Base-by-base conservation (phyloP, 2,888 invertebrate species). In the Dioctria rufipes region DNA sequence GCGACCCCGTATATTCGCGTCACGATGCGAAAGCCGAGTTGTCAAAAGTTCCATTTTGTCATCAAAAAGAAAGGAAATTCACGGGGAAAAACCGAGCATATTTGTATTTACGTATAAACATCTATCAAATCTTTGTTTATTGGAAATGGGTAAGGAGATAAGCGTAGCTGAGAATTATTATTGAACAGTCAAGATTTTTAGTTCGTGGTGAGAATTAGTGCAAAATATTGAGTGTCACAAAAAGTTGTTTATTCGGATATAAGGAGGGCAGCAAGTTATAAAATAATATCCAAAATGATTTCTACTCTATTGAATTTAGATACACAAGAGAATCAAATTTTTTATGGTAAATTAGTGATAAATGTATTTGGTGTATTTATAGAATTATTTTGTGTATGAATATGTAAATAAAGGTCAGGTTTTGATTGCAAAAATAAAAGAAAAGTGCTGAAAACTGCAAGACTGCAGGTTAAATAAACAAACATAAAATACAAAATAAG, bases 271-370 rank as follows among this genome's bases (percentile, higher is more conserved):
- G 69, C 25, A 37, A 49, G 37, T 61, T 13, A 46, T 8, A 49
- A 43, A 54, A 39, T 8, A 60, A 37, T 25, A 63, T 25, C 13
- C 69, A 81, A 80, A 13, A 82, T 82, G 82, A 80, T 79, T 39
- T 79, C 82, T 13, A 82, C 78, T 43, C 80, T 82, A 46, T 75
- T 81, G 13, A 80, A 82, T 81, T 67, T 82, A 39, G 82, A 82
- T 54, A 81, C 82, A 4, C 82, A 82, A 40, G 54, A 60, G 58
- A 82, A 78, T 71, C 81, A 82, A 25, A 69, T 71, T 78, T 82
- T 79, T 39, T 82, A 80, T 67, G 82, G 82, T 82, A 81, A 80
- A 66, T 51, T 13, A 9, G 39, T 65, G 40, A 65, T 13, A 11
- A 3, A 1, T 11, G 13, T 11, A 25, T 5, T 8, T 11, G n/a